Evolutionary conservation across 2,113 vertebrate species (phyloP).

Genomic region (Mugil cephalus): DNA sequence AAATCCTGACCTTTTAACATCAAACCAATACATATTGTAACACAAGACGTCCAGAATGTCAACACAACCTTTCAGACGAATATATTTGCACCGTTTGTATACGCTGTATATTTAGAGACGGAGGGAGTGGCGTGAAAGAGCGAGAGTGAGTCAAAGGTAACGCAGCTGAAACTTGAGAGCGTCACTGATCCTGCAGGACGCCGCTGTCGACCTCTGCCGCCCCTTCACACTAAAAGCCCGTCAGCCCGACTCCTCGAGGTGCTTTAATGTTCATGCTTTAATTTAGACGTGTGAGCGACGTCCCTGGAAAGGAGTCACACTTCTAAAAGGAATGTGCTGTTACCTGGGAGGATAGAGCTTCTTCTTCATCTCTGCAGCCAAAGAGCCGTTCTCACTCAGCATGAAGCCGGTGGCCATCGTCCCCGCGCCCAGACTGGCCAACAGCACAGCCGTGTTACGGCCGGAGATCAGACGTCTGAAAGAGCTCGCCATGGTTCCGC

Average conservation of each 20-base stretch:
- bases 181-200: constrained; percentile 17
- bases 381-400: constrained; percentile 82
- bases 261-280: too few relatives aligned
- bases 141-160: constrained; percentile 53
- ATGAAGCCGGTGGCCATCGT: constrained; percentile 87
- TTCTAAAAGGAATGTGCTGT: constrained; percentile 30
- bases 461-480: constrained; percentile 89
- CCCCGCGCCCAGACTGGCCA: constrained; percentile 88
- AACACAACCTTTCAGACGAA: too few relatives aligned
- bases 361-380: constrained; percentile 79
- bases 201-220: too few relatives aligned
- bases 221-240: too few relatives aligned
- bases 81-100: too few relatives aligned
- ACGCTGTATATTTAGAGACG: too few relatives aligned
- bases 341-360: constrained; percentile 93
- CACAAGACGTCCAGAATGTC: too few relatives aligned
- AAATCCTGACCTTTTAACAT: too few relatives aligned
- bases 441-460: constrained; percentile 84
- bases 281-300: too few relatives aligned
- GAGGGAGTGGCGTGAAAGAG: neutral
- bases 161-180: constrained; percentile 56
- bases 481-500: constrained; percentile 85
- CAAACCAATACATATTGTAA: too few relatives aligned
- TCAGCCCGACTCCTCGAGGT: too few relatives aligned
- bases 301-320: constrained; percentile 24